These are phyloP conservation scores for Octopus sinensis DNA, from an alignment of 1,140 invertebrate species.

Conservation along the genomic window DNA sequence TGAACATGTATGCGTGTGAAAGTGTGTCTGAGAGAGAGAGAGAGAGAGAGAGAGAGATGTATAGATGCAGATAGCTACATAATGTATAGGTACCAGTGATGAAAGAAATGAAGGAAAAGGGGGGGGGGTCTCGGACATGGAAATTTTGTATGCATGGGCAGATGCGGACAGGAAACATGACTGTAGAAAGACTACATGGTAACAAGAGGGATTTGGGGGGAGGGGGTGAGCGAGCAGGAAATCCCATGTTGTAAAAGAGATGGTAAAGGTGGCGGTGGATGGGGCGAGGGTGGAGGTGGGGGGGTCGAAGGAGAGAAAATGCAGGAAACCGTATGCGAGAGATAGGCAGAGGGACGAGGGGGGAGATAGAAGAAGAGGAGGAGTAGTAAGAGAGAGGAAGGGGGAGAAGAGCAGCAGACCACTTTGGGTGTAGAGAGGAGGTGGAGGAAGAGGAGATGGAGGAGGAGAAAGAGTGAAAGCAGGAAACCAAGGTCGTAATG, in stretches of 20 bases:
- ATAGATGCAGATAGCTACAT: background rate
- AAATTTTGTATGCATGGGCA: too few species aligned
- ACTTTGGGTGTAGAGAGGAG: background rate
- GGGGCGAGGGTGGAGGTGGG: too few species aligned
- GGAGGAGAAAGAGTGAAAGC: background rate
- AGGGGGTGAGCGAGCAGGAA: background rate
- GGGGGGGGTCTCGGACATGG: too few species aligned
- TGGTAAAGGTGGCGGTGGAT: background rate
- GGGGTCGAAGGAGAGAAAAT: conserved; percentile 3
- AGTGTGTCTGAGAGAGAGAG: background rate
- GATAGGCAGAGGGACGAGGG: background rate
- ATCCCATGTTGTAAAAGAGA: background rate
- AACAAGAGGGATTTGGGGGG: background rate
- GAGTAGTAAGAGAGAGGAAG: background rate
- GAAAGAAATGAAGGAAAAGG: too few species aligned
- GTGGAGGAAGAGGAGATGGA: background rate
- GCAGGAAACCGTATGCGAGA: background rate
- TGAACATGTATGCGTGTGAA: background rate
- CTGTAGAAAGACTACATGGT: too few species aligned
- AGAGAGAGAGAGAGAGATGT: background rate
- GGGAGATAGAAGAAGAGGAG: background rate
- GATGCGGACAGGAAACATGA: too few species aligned
- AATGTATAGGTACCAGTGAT: too few species aligned
- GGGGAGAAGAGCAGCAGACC: background rate
- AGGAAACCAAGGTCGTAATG: background rate